These are phyloP conservation scores for Ahaetulla prasina DNA, from an alignment of 2,113 vertebrate species.

Conservation along the genomic window DNA sequence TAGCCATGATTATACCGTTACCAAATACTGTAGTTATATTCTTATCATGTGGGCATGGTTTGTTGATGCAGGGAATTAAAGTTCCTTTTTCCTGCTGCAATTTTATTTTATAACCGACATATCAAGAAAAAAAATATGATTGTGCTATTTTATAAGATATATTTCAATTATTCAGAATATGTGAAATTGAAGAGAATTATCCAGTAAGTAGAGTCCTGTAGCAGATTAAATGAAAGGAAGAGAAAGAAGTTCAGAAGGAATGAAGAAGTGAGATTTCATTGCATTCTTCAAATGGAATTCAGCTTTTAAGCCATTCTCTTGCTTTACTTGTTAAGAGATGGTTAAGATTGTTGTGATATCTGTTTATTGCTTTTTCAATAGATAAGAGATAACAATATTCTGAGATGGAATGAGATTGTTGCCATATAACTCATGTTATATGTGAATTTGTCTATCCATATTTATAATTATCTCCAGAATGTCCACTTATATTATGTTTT, in stretches of 20 bases:
- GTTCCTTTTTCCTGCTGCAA: neutral
- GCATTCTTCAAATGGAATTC: neutral
- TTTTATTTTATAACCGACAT: neutral
- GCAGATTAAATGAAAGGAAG: neutral
- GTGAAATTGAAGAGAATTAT: neutral
- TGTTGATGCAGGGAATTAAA: neutral
- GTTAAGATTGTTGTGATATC: neutral
- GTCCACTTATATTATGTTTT: neutral
- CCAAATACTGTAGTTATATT: neutral
- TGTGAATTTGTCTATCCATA: neutral
- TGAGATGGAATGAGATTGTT: neutral
- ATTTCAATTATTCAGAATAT: neutral
- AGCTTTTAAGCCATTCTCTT: neutral
- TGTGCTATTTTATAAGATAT: neutral
- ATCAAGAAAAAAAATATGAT: neutral
- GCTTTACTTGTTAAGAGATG: neutral
- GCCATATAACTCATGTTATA: neutral
- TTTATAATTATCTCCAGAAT: neutral
- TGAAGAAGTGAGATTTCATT: neutral
- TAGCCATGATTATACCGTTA: neutral
- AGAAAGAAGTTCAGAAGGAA: neutral
- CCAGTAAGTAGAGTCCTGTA: neutral
- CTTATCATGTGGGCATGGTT: neutral
- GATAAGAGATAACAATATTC: neutral
- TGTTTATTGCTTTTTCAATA: conserved; percentile 28